Base-by-base conservation (phyloP, 2,113 vertebrate species). In the Capreolus pygargus region DNA sequence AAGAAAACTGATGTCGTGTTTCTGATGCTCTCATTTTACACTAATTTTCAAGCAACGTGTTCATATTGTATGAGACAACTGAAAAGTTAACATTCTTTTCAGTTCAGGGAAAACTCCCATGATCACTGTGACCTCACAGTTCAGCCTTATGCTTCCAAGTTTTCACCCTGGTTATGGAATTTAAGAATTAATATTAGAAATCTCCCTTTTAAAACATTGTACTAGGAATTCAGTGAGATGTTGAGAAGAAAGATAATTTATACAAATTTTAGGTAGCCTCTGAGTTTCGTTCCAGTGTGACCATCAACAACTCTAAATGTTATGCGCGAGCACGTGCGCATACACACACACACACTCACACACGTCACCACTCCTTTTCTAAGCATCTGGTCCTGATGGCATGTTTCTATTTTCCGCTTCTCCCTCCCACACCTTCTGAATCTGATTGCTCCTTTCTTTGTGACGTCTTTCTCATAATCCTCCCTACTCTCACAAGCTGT, bases 11-110 rank as follows among this genome's bases (percentile, higher is more conserved):
- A 85, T 39, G 94, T 93, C 28, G 15, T 85, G 39, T 45, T 13
- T 39, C 52, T 82, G n/a, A 61, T 52, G 30, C 89, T 95, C 47
- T 60, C 55, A 67, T 78, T 91, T 95, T 47, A 92, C 10, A 30
- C 52, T 55, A 52, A 76, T 54, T 94, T 94, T 87, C 23, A 61
- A 67, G 67, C 54, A 61, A 27, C 28, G 9, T 85, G 60, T 39
- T 95, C 57, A 89, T 58, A 89, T 86, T 45, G 33, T 33, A 43
- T 15, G 1, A 28, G 74, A 79, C 50, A 83, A 89, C 81, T 55
- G n/a, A 93, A 87, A 96, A 60, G 61, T 45, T 55, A 76, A 43
- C 52, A 23, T 87, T 57, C 50, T 39, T 89, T 52, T 81, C 43
- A 70, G 90, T 61, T 87, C 92, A 58, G 58, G 14, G 55, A 88